These are phyloP conservation scores for Syngnathus scovelli DNA, from an alignment of 2,113 vertebrate species.

Conservation along the genomic window DNA sequence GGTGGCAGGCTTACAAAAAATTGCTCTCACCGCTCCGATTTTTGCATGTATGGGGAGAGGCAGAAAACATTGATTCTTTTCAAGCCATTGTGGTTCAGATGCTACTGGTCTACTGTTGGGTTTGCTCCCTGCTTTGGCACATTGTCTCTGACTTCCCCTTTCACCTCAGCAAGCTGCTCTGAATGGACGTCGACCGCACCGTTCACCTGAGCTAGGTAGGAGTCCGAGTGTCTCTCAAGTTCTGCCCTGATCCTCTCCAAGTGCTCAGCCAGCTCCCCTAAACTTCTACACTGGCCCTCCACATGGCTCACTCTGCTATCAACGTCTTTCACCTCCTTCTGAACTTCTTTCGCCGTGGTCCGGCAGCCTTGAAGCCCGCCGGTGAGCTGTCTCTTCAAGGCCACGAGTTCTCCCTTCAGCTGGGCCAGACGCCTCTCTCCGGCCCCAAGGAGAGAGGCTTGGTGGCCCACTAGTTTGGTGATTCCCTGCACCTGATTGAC, in stretches of 20 bases:
- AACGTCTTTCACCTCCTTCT: constrained; percentile 78
- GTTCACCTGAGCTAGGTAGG: constrained; percentile 81
- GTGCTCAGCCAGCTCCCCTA: constrained; percentile 72
- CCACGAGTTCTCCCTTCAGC: constrained; percentile 82
- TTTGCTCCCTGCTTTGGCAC: constrained; percentile 66
- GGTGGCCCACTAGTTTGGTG: constrained; percentile 81
- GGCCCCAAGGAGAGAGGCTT: constrained; percentile 79
- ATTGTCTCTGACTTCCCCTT: constrained; percentile 80
- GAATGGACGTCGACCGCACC: constrained; percentile 79
- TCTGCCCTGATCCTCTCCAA: constrained; percentile 76
- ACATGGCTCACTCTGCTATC: constrained; percentile 80
- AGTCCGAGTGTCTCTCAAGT: constrained; percentile 77
- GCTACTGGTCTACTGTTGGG: constrained; percentile 66
- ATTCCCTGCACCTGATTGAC: constrained; percentile 85
- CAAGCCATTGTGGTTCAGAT: constrained; percentile 29
- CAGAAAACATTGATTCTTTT: constrained; percentile 24
- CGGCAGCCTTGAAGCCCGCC: constrained; percentile 83
- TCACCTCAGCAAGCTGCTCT: constrained; percentile 81
- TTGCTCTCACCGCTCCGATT: constrained; percentile 29
- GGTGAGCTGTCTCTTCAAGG: constrained; percentile 76
- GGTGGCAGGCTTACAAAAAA: constrained; percentile 21
- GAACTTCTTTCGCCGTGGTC: constrained; percentile 73
- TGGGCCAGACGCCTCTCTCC: constrained; percentile 83
- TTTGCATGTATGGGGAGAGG: constrained; percentile 37
- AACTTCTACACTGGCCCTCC: constrained; percentile 76